Evolutionary conservation across 2,113 vertebrate species (phyloP).

Genomic region (Patagioenas fasciata): DNA sequence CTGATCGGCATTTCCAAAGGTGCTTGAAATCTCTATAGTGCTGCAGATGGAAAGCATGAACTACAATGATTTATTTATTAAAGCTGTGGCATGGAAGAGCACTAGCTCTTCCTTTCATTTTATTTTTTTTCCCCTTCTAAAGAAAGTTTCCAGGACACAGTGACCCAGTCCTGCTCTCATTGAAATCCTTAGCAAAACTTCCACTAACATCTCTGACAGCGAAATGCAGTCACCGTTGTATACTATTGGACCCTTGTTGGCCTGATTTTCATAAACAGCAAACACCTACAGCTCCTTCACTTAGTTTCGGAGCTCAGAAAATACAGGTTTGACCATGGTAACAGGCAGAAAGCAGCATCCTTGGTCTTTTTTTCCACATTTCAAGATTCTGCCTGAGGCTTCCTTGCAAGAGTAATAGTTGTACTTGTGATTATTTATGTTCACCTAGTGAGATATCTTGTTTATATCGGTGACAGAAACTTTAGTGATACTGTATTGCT

Average conservation of each 20-base stretch:
- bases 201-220: not conserved
- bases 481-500: not conserved
- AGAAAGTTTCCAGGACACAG: not conserved
- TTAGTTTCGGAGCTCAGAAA: not conserved
- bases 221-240: not conserved
- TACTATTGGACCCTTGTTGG: not conserved
- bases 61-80: not conserved
- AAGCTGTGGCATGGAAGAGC: not conserved
- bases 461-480: not conserved
- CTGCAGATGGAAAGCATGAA: not conserved
- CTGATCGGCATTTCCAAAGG: not conserved
- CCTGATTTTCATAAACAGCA: not conserved
- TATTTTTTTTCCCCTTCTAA: not conserved
- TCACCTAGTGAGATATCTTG: not conserved
- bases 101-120: too few relatives aligned
- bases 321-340: not conserved
- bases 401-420: not conserved
- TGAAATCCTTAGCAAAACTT: not conserved
- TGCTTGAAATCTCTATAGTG: not conserved
- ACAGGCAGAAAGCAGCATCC: not conserved
- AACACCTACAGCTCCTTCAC: not conserved
- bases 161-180: not conserved
- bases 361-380: not conserved
- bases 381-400: not conserved
- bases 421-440: conserved; percentile 31